Evolutionary conservation across 2,888 invertebrate genomes (phyloP).

Genomic region (Eupelmus urozonus): DNA sequence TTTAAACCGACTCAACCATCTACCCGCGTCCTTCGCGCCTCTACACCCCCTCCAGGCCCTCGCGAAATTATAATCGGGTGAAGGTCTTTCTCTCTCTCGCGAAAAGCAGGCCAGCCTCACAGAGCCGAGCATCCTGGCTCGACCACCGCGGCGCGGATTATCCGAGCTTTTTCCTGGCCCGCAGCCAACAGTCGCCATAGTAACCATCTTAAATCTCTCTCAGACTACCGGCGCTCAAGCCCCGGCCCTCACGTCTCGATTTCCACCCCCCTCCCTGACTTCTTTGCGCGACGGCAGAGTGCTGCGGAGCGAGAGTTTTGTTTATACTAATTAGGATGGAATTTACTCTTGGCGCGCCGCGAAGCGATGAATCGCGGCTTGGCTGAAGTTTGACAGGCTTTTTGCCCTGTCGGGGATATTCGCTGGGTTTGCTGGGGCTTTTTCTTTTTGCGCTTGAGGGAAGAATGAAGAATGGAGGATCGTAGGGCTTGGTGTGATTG

Average conservation of each 20-base stretch:
- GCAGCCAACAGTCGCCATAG: conserved; percentile 72
- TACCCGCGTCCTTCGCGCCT: no score
- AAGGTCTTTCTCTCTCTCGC: conserved; percentile 67
- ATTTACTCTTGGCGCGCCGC: background rate
- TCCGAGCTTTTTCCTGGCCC: conserved; percentile 70
- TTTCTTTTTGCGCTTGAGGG: no score
- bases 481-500: no score
- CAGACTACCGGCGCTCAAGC: conserved; percentile 33
- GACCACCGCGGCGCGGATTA: conserved; percentile 65
- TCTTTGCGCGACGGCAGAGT: background rate
- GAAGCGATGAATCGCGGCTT: no score
- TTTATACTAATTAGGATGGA: conserved; percentile 31
- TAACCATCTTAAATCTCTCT: conserved; percentile 71
- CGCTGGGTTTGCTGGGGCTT: no score
- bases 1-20: no score
- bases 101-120: conserved; percentile 67
- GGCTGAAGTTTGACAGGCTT: no score
- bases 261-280: conserved; percentile 17
- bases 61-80: conserved; percentile 63
- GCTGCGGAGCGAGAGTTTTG: conserved; percentile 11
- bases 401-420: no score
- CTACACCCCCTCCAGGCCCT: no score
- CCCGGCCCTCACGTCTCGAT: no score
- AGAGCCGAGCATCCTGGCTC: conserved; percentile 18
- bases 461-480: no score